Evolutionary conservation across 2,888 invertebrate species (phyloP), one percentile per base, ranked within the genome.

Genomic region (Ephialtes manifestator): DNA sequence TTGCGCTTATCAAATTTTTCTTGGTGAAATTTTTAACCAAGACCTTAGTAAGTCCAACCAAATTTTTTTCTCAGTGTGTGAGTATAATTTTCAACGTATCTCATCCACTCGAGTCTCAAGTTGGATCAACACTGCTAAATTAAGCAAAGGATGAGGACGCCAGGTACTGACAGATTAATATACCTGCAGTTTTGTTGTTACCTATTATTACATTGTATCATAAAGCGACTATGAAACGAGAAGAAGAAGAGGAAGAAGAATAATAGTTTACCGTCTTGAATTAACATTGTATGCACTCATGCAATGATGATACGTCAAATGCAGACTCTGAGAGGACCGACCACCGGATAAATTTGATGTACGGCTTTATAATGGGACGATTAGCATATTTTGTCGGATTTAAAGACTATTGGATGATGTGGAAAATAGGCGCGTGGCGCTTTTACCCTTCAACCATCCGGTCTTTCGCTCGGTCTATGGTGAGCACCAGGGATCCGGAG

Each of bases 301-400:
- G 43, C 48, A 24, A 46, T 67, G 67, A 68, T 35, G n/a, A 43
- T 20, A n/a, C 53, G 48, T 65, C 65, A 46, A 48, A 46, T 28
- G 31, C 43, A 39, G 18, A 13, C 53, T 46, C 31, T 28, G 0
- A 39, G 70, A 71, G 65, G 60, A 53, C 13, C 68, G 67, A 43
- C 31, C 60, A 60, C 24, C 35, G 65, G 39, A 35, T 35, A 18
- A 74, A 39, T 11, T 24, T 35, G 58, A 74, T 39, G 67, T 58
- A 39, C 51, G 76, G 24, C n/a, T 65, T 53, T 65, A 31, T 76
- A 18, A 76, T 51, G 7, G 68, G 7, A n/a, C 53, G 53, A 83
- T 83, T 83, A 83, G 71, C 83, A 83, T 83, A 83, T 75, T 83
- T 75, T 35, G 18, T 70, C 24, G 20, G 55, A 75, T 71, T 74